A percentile compares a stretch with the other conserved stretches of the same genome.
phyloP scores from a whole-genome alignment of 2,113 vertebrate species.

The Haemorhous mexicanus region DNA sequence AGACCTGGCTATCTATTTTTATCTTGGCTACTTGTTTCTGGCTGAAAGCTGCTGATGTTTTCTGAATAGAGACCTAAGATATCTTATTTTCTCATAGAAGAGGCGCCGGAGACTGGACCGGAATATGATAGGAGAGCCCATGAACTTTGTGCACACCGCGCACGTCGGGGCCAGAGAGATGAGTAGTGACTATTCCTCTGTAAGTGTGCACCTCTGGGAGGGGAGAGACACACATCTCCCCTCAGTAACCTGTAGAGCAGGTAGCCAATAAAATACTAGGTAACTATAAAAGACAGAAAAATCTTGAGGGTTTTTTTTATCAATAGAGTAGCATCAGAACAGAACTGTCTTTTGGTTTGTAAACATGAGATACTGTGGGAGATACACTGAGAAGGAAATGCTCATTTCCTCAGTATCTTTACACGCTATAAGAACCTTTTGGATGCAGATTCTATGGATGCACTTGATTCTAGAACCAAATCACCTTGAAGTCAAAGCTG shows the following conservation, averaged over 20 bases:
- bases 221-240: neutral
- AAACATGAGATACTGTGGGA: neutral
- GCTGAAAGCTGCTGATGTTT: neutral
- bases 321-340: neutral
- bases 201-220: constrained; percentile 53
- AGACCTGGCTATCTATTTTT: neutral
- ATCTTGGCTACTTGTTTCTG: neutral
- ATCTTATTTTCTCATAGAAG: constrained; percentile 63
- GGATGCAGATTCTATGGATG: neutral
- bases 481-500: neutral
- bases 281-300: neutral
- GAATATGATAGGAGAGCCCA: constrained; percentile 90
- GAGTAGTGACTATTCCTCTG: constrained; percentile 74
- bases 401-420: neutral
- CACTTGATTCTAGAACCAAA: neutral
- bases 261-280: neutral
- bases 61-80: neutral
- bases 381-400: neutral
- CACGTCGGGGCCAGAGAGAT: constrained; percentile 87
- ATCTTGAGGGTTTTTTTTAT: too few species aligned
- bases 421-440: neutral
- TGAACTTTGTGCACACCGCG: constrained; percentile 89
- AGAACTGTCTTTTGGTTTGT: neutral
- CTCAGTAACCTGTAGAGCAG: neutral
- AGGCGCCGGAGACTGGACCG: constrained; percentile 83